phyloP scores from a whole-genome alignment of 2,888 invertebrate species.

The Oscheius sp. region DNA sequence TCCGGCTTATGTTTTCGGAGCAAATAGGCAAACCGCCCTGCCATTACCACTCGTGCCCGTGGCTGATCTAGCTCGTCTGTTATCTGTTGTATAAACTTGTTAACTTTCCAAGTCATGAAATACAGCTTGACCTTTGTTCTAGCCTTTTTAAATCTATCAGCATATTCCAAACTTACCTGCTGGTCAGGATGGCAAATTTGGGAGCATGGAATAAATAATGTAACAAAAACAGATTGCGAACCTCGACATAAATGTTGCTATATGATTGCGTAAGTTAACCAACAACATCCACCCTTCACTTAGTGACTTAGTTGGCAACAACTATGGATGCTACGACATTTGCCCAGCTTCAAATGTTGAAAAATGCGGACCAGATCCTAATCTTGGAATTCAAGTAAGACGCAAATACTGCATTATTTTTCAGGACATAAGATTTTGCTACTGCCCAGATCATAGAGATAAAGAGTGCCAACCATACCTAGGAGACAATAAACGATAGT shows the following conservation, averaged over 20 bases:
- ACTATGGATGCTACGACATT: constrained; percentile 17
- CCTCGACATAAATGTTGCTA: constrained; percentile 21
- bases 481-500: constrained; percentile 1
- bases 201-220: constrained; percentile 26
- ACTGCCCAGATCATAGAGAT: constrained; percentile 13
- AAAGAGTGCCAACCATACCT: constrained; percentile 19
- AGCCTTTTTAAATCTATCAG: too few relatives aligned
- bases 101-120: too few relatives aligned
- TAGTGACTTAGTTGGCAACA: constrained; percentile 7
- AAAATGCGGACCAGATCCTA: constrained; percentile 25
- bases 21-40: not conserved
- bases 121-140: too few relatives aligned
- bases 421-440: constrained; percentile 19
- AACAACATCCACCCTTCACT: too few relatives aligned
- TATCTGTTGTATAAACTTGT: too few relatives aligned
- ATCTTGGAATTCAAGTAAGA: constrained; percentile 18
- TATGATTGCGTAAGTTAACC: constrained; percentile 13
- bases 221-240: not conserved
- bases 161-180: too few relatives aligned
- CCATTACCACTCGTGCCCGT: not conserved
- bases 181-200: constrained; percentile 26
- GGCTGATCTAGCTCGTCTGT: too few relatives aligned
- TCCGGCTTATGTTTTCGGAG: constrained; percentile 16
- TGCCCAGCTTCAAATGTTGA: constrained; percentile 8
- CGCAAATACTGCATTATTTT: not conserved